Base-by-base conservation (phyloP, 2,888 invertebrate genomes). In the Anoplius nigerrimus region DNA sequence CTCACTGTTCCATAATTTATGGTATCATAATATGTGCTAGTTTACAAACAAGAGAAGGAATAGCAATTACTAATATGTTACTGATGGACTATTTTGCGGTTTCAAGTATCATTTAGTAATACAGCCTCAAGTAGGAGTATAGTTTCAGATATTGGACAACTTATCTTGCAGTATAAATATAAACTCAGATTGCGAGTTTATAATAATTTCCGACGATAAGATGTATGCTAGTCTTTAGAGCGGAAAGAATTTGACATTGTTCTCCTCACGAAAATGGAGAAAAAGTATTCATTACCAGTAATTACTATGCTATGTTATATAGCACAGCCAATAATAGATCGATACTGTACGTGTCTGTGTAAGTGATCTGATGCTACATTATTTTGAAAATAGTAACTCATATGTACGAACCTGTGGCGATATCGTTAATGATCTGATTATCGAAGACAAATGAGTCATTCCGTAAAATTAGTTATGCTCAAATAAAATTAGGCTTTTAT, bases 221-320 rank as follows among this genome's bases (percentile, higher is more conserved):
- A 64, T 56, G 66, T 60, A 73, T 75, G 66, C 75, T 78, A 79
- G 78, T 78, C 75, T 73, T 27, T 52, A 20, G 20, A 67, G 57
- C 52, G 67, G 65, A 71, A 66, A 75, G 1, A n/a, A 54, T 60
- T 34, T 54, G 52, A 27, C 52, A 61, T 66, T 65, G 22, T 18
- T 55, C 11, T 27, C 42, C 58, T 64, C 45, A 42, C 46, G 27
- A 51, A 22, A 43, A 54, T 45, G 8, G n/a, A 52, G 43, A 34
- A n/a, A 48, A 56, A 52, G 20, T 54, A 18, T 46, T 34, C 34
- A 34, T 34, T 34, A 34, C 34, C 54, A 42, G 34, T 8, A 24
- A 42, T 21, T 51, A 18, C 2, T 48, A 21, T 24, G 20, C 45
- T 20, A 13, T 52, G 52, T 22, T 69, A 67, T 60, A 5, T 13